Percentiles rank a stretch among this genome's conserved stretches.
These are phyloP conservation scores for Formicarius rufipectus DNA, from an alignment of 2,113 vertebrate species.

Conservation along the genomic window DNA sequence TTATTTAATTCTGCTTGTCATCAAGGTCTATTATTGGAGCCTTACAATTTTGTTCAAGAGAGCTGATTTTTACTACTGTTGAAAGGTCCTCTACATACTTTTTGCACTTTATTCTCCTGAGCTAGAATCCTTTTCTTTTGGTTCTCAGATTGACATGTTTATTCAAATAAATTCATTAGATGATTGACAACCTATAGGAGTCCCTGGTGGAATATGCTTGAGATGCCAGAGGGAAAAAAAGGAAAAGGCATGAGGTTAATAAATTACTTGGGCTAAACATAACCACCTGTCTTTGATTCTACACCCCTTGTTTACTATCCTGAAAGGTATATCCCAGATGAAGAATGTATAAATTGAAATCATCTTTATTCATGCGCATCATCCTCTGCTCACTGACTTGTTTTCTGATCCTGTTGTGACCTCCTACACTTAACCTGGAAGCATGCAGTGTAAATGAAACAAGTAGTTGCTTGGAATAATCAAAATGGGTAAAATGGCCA, in stretches of 20 bases:
- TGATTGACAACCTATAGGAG: conserved; percentile 27
- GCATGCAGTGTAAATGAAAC: background rate
- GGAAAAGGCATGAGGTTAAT: background rate
- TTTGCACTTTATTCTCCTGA: conserved; percentile 59
- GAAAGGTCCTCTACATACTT: conserved; percentile 64
- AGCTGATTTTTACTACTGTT: conserved; percentile 69
- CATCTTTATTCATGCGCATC: background rate
- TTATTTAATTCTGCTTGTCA: conserved; percentile 83
- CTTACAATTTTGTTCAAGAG: conserved; percentile 67
- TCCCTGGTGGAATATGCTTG: background rate
- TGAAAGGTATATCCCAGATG: background rate
- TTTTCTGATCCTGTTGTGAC: background rate
- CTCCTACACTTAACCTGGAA: background rate
- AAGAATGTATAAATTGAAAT: background rate
- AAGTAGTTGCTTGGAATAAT: background rate
- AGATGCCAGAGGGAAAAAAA: background rate
- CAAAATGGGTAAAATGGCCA: background rate
- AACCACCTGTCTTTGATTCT: background rate
- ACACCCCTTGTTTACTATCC: background rate
- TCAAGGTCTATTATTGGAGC: conserved; percentile 76
- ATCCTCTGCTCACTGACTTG: background rate
- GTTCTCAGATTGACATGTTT: conserved; percentile 31
- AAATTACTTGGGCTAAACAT: background rate
- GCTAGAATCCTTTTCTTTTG: background rate
- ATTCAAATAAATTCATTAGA: conserved; percentile 29